These are phyloP conservation scores for Polia nebulosa DNA, from an alignment of 2,888 invertebrate genomes.

Conservation along the genomic window DNA sequence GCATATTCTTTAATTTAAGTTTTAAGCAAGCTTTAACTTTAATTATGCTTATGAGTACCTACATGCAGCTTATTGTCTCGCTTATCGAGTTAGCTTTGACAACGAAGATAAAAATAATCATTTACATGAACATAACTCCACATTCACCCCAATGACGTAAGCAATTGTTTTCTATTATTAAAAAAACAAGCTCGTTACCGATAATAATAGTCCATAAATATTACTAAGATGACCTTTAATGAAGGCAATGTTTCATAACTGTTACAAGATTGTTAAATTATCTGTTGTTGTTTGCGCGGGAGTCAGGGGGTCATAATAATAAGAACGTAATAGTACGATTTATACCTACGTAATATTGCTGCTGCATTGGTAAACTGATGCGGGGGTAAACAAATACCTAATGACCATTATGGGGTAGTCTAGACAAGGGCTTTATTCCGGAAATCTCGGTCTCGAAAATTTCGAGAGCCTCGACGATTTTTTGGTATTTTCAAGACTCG, in stretches of 20 bases:
- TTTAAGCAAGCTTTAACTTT: neutral
- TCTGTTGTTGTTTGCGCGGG: conserved; percentile 71
- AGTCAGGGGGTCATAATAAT: conserved; percentile 70
- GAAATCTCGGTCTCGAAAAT: too few species aligned
- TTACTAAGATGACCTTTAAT: conserved; percentile 62
- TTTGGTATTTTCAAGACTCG: too few species aligned
- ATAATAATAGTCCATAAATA: conserved; percentile 62
- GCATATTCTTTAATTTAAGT: too few species aligned
- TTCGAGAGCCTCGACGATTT: too few species aligned
- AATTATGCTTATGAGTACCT: neutral
- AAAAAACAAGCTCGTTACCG: conserved; percentile 67
- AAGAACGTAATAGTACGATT: conserved; percentile 45
- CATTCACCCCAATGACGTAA: conserved; percentile 41
- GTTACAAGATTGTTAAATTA: conserved; percentile 64
- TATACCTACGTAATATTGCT: conserved; percentile 40
- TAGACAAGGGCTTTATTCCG: too few species aligned
- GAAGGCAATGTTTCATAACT: conserved; percentile 67
- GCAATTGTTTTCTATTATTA: conserved; percentile 54
- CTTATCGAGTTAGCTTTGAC: conserved; percentile 1
- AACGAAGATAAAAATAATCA: conserved; percentile 15
- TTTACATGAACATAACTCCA: conserved; percentile 1
- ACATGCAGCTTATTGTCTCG: neutral
- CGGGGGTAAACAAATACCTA: neutral
- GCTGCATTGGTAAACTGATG: conserved; percentile 6
- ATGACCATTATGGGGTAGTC: neutral